A percentile compares a stretch with the other conserved stretches of the same genome.
phyloP scores from a whole-genome alignment of 2,113 vertebrate genomes.

The Microcebus ravelobensis region DNA sequence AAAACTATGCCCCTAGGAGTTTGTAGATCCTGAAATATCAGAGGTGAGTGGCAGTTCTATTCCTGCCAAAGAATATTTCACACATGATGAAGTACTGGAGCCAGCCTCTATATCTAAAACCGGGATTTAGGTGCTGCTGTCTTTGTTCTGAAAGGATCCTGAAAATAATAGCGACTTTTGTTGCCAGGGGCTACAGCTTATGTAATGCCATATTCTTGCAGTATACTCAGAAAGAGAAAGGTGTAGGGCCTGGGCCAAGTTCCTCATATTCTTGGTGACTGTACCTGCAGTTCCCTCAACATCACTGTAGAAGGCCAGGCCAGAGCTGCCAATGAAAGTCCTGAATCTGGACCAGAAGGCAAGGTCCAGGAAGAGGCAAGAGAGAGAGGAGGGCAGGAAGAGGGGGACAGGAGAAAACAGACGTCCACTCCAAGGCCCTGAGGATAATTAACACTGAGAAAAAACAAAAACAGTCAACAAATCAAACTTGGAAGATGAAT shows the following conservation, averaged over 20 bases:
- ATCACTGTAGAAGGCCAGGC: neutral
- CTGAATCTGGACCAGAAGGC: neutral
- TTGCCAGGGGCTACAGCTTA: neutral
- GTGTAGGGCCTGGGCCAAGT: no score
- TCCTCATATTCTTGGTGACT: neutral
- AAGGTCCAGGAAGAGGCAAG: neutral
- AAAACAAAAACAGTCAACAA: neutral
- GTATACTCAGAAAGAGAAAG: neutral
- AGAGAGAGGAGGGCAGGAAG: neutral
- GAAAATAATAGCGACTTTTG: neutral
- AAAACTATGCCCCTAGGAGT: neutral
- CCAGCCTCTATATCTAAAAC: neutral
- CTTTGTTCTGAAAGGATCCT: neutral
- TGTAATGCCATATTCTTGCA: neutral
- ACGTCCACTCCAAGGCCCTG: accelerated
- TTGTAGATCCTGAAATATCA: neutral
- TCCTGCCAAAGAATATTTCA: neutral
- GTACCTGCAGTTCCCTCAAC: neutral
- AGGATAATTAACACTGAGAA: neutral
- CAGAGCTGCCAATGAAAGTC: neutral
- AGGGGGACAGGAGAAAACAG: neutral
- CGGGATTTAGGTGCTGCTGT: neutral
- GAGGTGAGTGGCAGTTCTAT: neutral
- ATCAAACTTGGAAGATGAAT: neutral
- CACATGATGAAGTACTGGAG: neutral